Percentiles rank a stretch among this genome's conserved stretches.
Evolutionary conservation across 2,113 vertebrate genomes (phyloP).

Genomic region (Ramphastos sulfuratus): DNA sequence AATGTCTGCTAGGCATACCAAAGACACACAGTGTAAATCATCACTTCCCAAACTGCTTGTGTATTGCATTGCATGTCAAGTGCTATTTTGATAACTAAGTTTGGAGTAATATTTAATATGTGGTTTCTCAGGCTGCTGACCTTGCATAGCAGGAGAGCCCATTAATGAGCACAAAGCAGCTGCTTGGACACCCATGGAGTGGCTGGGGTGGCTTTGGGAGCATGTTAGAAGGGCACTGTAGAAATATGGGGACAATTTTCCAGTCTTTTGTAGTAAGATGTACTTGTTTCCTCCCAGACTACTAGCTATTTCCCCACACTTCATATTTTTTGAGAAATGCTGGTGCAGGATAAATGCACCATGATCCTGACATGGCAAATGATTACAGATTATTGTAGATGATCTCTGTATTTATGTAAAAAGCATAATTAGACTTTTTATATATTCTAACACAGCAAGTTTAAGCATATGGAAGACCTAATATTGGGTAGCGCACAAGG

Average conservation of each 20-base stretch:
- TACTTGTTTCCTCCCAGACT: neutral
- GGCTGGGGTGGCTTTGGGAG: neutral
- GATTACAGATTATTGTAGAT: neutral
- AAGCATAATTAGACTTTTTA: neutral
- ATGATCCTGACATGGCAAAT: neutral
- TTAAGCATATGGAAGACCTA: too few relatives aligned
- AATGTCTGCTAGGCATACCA: neutral
- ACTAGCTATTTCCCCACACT: neutral
- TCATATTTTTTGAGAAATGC: rapidly evolving
- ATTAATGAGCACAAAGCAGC: neutral
- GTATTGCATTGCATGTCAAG: neutral
- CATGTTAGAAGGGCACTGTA: neutral
- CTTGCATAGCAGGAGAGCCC: neutral
- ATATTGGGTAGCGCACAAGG: neutral
- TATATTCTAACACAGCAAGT: neutral
- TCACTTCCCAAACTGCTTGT: neutral
- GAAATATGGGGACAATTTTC: neutral
- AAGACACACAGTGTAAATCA: neutral
- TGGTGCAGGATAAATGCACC: rapidly evolving
- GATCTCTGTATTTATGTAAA: neutral
- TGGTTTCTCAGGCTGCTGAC: neutral
- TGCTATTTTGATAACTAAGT: neutral
- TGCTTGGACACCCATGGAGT: neutral
- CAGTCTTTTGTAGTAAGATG: neutral
- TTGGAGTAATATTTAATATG: neutral